Conservation (phyloP, 2,113 vertebrate genomes). For the Platysternon megacephalum region DNA sequence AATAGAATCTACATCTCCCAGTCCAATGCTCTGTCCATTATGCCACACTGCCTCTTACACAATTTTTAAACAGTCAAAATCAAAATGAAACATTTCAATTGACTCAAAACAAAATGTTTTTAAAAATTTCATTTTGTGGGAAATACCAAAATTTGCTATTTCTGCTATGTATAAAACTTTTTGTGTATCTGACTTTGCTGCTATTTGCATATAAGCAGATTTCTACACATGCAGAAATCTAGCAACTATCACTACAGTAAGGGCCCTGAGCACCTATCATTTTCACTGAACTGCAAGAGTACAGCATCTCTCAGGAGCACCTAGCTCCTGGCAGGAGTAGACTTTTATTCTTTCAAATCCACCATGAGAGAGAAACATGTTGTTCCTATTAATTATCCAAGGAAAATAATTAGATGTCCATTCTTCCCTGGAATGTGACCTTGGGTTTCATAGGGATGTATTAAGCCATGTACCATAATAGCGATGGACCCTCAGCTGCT, state of each 20-base stretch:
- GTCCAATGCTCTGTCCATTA: neutral
- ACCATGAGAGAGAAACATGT: neutral
- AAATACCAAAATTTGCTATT: neutral
- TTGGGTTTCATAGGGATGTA: neutral
- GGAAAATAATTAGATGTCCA: neutral
- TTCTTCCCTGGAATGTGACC: neutral
- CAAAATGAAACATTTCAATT: neutral
- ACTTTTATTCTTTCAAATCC: neutral
- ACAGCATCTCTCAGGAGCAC: neutral
- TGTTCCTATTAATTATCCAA: neutral
- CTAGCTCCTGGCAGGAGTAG: neutral
- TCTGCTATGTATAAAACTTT: neutral
- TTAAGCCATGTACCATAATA: rapidly evolving
- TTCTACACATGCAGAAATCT: neutral
- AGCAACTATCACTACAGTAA: neutral
- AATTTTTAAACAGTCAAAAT: neutral
- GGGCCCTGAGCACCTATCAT: neutral
- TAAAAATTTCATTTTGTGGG: neutral
- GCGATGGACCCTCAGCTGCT: neutral
- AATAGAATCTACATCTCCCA: neutral
- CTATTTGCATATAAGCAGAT: neutral
- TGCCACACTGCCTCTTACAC: neutral
- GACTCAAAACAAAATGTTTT: neutral
- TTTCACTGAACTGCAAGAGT: neutral
- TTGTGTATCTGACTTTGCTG: neutral